These are phyloP conservation scores for Megaceryle alcyon DNA, from an alignment of 2,797 vertebrate species.

Conservation along the genomic window DNA sequence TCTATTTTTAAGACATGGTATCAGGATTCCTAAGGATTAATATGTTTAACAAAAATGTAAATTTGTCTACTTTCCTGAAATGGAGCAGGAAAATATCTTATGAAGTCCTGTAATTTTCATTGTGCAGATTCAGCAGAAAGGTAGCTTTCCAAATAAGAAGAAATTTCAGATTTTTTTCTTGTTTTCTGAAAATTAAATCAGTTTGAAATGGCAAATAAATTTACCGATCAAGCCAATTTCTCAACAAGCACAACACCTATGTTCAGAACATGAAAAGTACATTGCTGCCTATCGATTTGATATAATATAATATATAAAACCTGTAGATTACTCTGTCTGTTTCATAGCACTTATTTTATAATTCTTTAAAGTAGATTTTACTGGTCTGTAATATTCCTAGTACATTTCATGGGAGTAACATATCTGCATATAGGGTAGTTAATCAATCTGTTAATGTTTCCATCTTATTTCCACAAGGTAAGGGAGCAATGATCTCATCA, in stretches of 20 bases:
- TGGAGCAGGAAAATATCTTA: not conserved
- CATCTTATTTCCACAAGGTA: not conserved
- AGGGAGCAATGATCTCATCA: not conserved
- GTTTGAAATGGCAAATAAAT: not conserved
- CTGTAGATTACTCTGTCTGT: not conserved
- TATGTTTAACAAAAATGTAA: not conserved
- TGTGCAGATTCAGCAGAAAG: not conserved
- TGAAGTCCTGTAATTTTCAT: not conserved
- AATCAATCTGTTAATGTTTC: not conserved
- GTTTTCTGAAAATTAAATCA: not conserved
- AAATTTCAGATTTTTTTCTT: not conserved
- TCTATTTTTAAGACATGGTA: not conserved
- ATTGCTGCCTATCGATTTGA: not conserved
- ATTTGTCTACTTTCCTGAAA: not conserved
- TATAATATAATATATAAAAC: not conserved
- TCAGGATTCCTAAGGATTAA: not conserved
- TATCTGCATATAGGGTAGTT: not conserved
- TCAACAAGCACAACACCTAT: rapidly evolving
- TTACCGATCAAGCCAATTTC: not conserved
- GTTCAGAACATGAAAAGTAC: not conserved
- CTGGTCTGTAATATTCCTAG: not conserved
- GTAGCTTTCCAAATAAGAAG: not conserved
- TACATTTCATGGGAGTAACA: not conserved
- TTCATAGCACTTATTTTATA: not conserved
- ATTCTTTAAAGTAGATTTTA: not conserved